Percentiles rank a stretch among this genome's conserved stretches.
Conservation (phyloP, 2,888 invertebrate species). For the Stegophylla sp. region DNA sequence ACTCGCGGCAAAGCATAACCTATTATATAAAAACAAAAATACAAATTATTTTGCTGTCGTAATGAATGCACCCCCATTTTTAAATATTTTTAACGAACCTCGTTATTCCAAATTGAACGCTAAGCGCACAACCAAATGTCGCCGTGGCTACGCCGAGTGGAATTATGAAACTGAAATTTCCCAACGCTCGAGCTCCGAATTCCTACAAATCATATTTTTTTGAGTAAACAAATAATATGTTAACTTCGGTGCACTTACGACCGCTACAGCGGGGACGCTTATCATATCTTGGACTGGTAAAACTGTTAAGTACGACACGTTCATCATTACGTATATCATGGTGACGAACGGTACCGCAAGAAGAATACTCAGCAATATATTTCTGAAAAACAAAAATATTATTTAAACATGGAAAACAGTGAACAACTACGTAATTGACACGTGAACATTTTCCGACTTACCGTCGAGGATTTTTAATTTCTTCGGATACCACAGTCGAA, state of each 20-base stretch:
- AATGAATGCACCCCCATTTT: too few relatives aligned
- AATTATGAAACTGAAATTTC: slow-evolving; percentile 73
- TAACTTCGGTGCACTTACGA: slow-evolving; percentile 65
- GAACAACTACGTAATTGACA: neutral
- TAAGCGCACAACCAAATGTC: slow-evolving; percentile 81
- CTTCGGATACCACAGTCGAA: slow-evolving; percentile 78
- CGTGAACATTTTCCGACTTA: slow-evolving; percentile 64
- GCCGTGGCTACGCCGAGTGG: slow-evolving; percentile 79
- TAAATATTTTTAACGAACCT: slow-evolving; percentile 65
- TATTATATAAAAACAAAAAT: slow-evolving; percentile 64
- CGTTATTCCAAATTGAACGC: slow-evolving; percentile 78
- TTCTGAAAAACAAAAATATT: slow-evolving; percentile 67
- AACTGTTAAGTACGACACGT: slow-evolving; percentile 85
- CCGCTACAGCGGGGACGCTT: slow-evolving; percentile 79
- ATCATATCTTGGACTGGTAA: slow-evolving; percentile 77
- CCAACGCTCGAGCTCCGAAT: slow-evolving; percentile 74
- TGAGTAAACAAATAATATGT: too few relatives aligned
- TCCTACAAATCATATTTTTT: slow-evolving; percentile 64
- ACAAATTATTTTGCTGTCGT: neutral
- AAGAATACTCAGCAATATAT: slow-evolving; percentile 79
- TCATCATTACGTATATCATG: slow-evolving; percentile 80
- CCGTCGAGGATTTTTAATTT: slow-evolving; percentile 76
- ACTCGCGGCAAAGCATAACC: slow-evolving; percentile 83
- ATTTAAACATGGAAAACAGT: neutral
- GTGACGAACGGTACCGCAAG: slow-evolving; percentile 85